A percentile compares a stretch with the other conserved stretches of the same genome.
These are phyloP conservation scores for Horisme vitalbata DNA, from an alignment of 2,888 invertebrate genomes.

Conservation along the genomic window DNA sequence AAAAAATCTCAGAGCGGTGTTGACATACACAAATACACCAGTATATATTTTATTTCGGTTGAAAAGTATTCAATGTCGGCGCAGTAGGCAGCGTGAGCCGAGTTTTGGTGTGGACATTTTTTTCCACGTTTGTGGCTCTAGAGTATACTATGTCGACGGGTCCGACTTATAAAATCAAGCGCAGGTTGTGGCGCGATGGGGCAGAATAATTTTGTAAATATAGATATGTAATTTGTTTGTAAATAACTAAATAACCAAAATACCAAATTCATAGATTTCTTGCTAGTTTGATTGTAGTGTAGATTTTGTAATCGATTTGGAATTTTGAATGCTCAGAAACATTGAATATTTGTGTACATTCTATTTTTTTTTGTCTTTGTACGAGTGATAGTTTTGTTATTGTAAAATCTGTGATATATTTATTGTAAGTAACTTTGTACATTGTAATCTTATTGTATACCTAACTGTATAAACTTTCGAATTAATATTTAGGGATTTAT, in stretches of 20 bases:
- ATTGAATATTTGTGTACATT: constrained; percentile 14
- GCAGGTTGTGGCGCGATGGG: no score
- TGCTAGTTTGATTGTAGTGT: constrained; percentile 61
- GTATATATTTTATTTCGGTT: no score
- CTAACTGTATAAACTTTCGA: constrained; percentile 45
- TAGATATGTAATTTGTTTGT: constrained; percentile 61
- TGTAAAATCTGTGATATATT: constrained; percentile 83
- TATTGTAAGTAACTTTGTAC: constrained; percentile 77
- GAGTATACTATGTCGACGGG: no score
- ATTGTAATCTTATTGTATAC: constrained; percentile 54
- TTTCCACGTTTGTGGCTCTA: no score
- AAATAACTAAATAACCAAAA: constrained; percentile 46
- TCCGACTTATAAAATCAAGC: no score
- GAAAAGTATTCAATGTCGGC: no score
- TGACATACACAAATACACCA: no score
- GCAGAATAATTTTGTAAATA: constrained; percentile 34
- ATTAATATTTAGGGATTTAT: constrained; percentile 34
- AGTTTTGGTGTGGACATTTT: no score
- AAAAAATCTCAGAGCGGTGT: no score
- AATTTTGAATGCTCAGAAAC: constrained; percentile 28
- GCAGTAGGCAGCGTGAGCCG: no score
- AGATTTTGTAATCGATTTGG: constrained; percentile 57
- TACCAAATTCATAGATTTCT: constrained; percentile 51
- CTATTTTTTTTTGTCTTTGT: constrained; percentile 30
- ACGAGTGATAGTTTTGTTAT: constrained; percentile 61